Evolutionary conservation across 2,113 vertebrate genomes (phyloP).

Genomic region (Cochlearius cochlearius): DNA sequence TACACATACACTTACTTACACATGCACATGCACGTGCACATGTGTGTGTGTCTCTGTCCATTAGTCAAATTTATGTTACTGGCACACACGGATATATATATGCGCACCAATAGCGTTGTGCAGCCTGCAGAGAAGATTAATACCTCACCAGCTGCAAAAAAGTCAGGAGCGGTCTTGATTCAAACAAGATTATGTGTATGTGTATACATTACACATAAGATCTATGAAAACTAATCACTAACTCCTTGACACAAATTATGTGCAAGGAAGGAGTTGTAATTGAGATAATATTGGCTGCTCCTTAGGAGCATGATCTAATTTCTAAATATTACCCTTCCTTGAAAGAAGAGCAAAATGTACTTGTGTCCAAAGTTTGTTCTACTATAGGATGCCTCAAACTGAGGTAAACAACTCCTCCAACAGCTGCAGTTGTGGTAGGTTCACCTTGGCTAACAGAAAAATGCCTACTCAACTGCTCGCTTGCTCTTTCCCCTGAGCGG

Average conservation of each 20-base stretch:
- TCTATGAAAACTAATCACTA: background rate
- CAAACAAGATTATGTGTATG: background rate
- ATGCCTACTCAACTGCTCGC: background rate
- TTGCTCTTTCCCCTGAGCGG: background rate
- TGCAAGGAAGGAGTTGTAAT: background rate
- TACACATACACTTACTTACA: background rate
- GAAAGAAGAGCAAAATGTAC: background rate
- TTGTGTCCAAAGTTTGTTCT: background rate
- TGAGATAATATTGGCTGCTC: background rate
- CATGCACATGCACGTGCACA: background rate
- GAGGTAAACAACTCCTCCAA: background rate
- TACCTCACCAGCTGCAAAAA: background rate
- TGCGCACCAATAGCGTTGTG: background rate
- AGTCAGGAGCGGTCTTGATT: background rate
- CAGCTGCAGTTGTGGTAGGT: background rate
- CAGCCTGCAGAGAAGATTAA: background rate
- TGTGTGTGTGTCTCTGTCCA: background rate
- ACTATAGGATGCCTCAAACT: background rate
- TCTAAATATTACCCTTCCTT: background rate
- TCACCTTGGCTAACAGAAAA: background rate
- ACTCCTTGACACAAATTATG: background rate
- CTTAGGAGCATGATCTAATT: background rate
- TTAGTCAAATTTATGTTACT: background rate
- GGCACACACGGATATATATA: fast-evolving
- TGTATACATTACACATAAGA: background rate